Conservation (phyloP, 2,113 vertebrate genomes). For the Rhegmatorhina hoffmannsi region DNA sequence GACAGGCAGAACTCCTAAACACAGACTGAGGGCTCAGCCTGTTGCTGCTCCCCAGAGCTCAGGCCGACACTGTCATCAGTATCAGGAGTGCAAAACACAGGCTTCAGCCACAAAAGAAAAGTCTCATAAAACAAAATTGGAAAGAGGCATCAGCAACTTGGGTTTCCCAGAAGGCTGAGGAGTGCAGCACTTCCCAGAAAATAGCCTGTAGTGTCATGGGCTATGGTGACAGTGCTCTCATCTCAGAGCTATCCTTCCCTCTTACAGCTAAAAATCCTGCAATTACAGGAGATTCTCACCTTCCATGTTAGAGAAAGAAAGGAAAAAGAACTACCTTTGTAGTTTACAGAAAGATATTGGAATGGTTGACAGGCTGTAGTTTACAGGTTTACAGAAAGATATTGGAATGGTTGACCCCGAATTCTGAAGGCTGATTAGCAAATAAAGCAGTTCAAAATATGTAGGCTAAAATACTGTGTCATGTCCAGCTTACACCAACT, state of each 20-base stretch:
- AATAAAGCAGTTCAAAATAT: background rate
- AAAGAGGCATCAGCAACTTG: background rate
- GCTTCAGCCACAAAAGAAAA: background rate
- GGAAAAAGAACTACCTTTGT: background rate
- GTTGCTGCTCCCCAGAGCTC: background rate
- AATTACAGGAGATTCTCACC: background rate
- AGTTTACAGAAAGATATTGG: background rate
- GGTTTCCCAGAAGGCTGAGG: background rate
- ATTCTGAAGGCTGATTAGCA: background rate
- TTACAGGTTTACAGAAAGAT: background rate
- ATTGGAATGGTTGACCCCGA: background rate
- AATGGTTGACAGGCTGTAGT: background rate
- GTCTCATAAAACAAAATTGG: background rate
- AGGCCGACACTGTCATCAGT: background rate
- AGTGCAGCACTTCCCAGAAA: background rate
- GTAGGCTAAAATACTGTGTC: background rate
- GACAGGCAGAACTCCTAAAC: background rate
- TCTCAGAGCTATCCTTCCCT: background rate
- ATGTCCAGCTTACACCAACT: background rate
- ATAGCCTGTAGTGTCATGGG: background rate
- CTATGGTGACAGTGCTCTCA: background rate
- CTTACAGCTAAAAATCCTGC: background rate
- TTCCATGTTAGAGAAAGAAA: background rate
- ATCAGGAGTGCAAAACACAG: background rate
- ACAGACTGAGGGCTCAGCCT: rapidly evolving